Evolutionary conservation across 2,888 invertebrate genomes (phyloP).

Genomic region (Drosophila infuscata): DNA sequence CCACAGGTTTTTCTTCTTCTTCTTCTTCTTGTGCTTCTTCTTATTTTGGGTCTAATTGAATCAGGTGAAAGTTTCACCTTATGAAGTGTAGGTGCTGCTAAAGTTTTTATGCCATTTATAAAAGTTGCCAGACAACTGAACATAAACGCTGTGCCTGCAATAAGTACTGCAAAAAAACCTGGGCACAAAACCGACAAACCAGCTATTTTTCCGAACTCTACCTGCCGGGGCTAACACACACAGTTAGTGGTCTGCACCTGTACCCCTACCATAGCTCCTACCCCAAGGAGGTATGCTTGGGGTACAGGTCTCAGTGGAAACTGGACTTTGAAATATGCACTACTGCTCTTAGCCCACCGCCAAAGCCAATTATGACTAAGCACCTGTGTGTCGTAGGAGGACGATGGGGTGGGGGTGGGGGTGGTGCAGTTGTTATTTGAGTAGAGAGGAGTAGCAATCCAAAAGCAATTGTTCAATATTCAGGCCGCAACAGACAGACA

Average conservation of each 20-base stretch:
- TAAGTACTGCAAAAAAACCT: conserved; percentile 32
- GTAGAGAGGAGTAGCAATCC: background rate
- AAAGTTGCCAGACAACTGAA: conserved; percentile 48
- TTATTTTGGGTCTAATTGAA: conserved; percentile 41
- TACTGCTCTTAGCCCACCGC: conserved; percentile 18
- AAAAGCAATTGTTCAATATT: conserved; percentile 46
- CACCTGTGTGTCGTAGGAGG: conserved; percentile 30
- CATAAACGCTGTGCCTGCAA: conserved; percentile 57
- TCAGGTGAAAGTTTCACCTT: conserved; percentile 42
- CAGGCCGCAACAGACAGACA: background rate
- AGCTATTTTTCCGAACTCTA: conserved; percentile 13
- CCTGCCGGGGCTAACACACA: background rate
- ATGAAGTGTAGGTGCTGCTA: conserved; percentile 24
- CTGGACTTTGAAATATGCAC: conserved; percentile 52
- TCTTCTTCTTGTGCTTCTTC: no score
- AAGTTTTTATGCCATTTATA: conserved; percentile 45
- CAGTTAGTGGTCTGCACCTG: background rate
- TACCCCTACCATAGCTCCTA: no score
- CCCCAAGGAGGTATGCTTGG: no score
- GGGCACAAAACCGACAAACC: conserved; percentile 1
- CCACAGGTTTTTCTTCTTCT: background rate
- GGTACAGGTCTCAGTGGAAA: background rate
- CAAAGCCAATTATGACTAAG: conserved; percentile 56
- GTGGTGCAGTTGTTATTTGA: background rate
- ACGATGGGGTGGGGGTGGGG: background rate